Percentiles rank a stretch among this genome's conserved stretches.
Conservation (phyloP, 2,113 vertebrate species). For the Addax nasomaculatus region DNA sequence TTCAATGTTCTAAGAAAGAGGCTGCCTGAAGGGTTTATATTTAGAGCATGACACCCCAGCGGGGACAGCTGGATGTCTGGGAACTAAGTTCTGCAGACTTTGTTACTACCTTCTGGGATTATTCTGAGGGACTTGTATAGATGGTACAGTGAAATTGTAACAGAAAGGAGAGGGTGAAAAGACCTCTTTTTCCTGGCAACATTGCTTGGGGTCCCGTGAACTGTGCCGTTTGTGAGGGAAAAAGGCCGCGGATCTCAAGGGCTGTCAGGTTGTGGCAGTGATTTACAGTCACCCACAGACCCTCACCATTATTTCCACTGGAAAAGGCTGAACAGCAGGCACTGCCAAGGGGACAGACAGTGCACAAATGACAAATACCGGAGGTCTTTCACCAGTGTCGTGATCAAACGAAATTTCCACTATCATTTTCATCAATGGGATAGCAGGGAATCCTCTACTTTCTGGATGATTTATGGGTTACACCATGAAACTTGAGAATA, state of each 20-base stretch:
- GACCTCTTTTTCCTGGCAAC: neutral
- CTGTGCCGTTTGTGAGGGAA: neutral
- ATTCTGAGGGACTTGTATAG: neutral
- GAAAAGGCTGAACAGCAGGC: neutral
- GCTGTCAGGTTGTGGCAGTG: neutral
- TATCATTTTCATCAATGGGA: neutral
- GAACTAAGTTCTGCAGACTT: conserved; percentile 33
- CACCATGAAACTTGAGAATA: neutral
- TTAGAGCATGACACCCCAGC: conserved; percentile 39
- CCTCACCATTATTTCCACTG: neutral
- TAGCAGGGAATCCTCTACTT: conserved; percentile 19
- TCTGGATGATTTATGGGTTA: neutral
- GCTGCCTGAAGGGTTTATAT: conserved; percentile 37
- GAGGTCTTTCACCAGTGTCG: neutral
- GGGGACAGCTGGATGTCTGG: neutral
- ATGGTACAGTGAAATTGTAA: neutral
- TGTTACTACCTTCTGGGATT: conserved; percentile 29
- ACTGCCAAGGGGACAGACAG: neutral
- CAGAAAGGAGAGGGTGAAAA: neutral
- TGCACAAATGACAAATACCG: neutral
- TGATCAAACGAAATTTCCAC: neutral
- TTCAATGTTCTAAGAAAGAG: conserved; percentile 53
- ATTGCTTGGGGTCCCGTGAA: neutral
- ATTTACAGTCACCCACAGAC: neutral
- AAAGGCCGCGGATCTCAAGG: neutral